phyloP scores from a whole-genome alignment of 1,140 invertebrate genomes.

The Drosophila kikkawai region DNA sequence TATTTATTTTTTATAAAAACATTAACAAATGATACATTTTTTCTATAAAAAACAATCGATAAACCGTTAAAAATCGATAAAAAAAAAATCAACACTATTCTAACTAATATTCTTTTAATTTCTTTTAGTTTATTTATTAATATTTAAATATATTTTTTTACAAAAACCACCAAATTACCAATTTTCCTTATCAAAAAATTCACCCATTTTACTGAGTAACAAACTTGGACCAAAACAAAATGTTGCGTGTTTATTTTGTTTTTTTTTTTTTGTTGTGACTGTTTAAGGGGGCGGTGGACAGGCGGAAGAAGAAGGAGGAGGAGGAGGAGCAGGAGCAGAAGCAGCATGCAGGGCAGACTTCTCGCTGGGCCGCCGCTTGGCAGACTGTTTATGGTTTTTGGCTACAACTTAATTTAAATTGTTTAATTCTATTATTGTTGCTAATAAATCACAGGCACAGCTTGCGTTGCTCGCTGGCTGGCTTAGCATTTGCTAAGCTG shows the following conservation, averaged over 20 bases:
- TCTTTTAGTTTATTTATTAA: too few species aligned
- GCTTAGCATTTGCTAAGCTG: constrained; percentile 78
- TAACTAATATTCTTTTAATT: too few species aligned
- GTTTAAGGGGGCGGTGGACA: not conserved
- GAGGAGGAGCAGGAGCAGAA: too few species aligned
- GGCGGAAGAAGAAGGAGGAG: too few species aligned
- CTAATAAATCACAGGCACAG: constrained; percentile 84
- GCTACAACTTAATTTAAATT: constrained; percentile 85
- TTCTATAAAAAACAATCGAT: too few species aligned
- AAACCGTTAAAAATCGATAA: too few species aligned
- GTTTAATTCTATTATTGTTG: constrained; percentile 85
- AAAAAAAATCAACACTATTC: too few species aligned
- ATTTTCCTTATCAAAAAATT: not conserved
- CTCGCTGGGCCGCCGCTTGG: constrained; percentile 34
- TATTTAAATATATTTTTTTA: too few species aligned
- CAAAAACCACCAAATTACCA: not conserved
- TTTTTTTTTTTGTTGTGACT: not conserved
- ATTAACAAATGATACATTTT: too few species aligned
- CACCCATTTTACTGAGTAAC: not conserved
- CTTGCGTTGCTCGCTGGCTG: constrained; percentile 72
- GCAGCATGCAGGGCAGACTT: not conserved
- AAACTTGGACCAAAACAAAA: constrained; percentile 28
- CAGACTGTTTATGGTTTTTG: constrained; percentile 82
- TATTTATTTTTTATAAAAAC: too few species aligned
- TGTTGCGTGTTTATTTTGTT: constrained; percentile 30